phyloP scores from a whole-genome alignment of 2,888 invertebrate species.

The Trissolcus brochymenae region DNA sequence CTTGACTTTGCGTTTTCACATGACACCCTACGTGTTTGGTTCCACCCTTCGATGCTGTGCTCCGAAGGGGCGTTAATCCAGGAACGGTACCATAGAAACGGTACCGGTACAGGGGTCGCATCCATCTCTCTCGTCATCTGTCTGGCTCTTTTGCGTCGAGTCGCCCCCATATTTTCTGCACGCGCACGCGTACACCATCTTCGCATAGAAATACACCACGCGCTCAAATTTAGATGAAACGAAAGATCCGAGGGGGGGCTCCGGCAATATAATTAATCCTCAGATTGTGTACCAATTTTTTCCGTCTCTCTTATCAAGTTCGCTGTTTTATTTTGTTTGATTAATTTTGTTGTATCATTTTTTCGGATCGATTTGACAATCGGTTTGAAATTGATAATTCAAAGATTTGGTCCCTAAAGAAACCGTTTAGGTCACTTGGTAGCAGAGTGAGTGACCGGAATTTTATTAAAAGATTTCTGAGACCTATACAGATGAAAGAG shows the following conservation, averaged over 20 bases:
- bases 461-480: slow-evolving; percentile 50
- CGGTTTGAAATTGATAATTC: no score
- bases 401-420: no score
- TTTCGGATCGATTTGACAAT: no score
- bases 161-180: slow-evolving; percentile 36
- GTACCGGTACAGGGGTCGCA: slow-evolving; percentile 68
- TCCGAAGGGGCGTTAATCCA: slow-evolving; percentile 69
- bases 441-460: slow-evolving; percentile 49
- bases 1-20: slow-evolving; percentile 55
- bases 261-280: slow-evolving; percentile 13
- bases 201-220: slow-evolving; percentile 43
- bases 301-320: no score
- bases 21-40: slow-evolving; percentile 59
- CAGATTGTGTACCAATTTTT: no score
- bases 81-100: slow-evolving; percentile 75
- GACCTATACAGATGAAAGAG: slow-evolving; percentile 55
- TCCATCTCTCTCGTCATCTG: slow-evolving; percentile 51
- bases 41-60: slow-evolving; percentile 64
- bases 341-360: no score
- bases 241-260: slow-evolving; percentile 20
- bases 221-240: slow-evolving; percentile 33
- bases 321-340: no score
- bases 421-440: slow-evolving; percentile 21
- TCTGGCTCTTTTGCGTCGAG: slow-evolving; percentile 38
- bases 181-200: slow-evolving; percentile 35